phyloP scores from a whole-genome alignment of 1,140 invertebrate genomes.

The Drosophila yakuba region DNA sequence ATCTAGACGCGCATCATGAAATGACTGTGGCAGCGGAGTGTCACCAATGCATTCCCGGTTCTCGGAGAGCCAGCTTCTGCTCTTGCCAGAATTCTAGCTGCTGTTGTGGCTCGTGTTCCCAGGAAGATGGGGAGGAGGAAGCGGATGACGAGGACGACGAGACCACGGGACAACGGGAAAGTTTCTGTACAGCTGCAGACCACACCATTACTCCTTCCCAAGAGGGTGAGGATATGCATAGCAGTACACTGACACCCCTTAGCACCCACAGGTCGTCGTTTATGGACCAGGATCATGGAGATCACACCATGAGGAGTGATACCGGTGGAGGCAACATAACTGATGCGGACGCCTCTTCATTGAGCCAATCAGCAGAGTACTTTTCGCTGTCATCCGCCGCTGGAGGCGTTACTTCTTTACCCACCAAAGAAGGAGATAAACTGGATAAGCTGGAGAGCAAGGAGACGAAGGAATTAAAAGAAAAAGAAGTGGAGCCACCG shows the following conservation, averaged over 20 bases:
- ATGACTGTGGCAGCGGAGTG: slow-evolving; percentile 73
- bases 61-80: slow-evolving; percentile 55
- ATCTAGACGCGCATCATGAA: slow-evolving; percentile 38
- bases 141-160: slow-evolving; percentile 57
- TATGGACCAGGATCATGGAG: slow-evolving; percentile 34
- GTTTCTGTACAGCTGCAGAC: slow-evolving; percentile 69
- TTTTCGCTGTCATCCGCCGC: slow-evolving; percentile 68
- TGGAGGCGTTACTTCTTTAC: slow-evolving; percentile 18
- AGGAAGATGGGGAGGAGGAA: slow-evolving; percentile 40
- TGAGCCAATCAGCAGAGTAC: slow-evolving; percentile 81
- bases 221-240: slow-evolving; percentile 61
- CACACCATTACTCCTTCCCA: slow-evolving; percentile 69
- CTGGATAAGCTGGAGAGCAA: slow-evolving; percentile 14
- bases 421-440: slow-evolving; percentile 14
- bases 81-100: slow-evolving; percentile 71
- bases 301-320: slow-evolving; percentile 70
- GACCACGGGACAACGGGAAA: slow-evolving; percentile 64
- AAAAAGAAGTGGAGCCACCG: slow-evolving; percentile 16
- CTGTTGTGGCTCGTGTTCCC: slow-evolving; percentile 54
- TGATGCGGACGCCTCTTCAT: slow-evolving; percentile 73
- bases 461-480: not conserved
- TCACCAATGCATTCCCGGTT: slow-evolving; percentile 58
- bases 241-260: slow-evolving; percentile 73
- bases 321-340: slow-evolving; percentile 41
- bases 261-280: slow-evolving; percentile 49